phyloP scores from a whole-genome alignment of 2,888 invertebrate species.

The Stenodera caucasica region DNA sequence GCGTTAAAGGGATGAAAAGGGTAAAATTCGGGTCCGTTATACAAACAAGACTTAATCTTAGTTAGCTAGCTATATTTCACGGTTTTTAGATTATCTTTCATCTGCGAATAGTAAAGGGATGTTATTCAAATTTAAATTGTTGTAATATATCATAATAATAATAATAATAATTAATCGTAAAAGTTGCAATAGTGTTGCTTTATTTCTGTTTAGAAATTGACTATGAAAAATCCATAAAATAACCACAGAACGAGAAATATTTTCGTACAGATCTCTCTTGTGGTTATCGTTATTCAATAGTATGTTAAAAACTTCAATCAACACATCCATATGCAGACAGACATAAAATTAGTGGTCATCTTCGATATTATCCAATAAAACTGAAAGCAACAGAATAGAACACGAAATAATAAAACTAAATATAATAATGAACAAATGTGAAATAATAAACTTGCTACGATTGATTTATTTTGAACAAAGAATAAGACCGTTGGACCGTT shows the following conservation, averaged over 20 bases:
- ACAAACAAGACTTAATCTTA: conserved; percentile 37
- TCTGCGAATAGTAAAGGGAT: conserved; percentile 28
- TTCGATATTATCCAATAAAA: background rate
- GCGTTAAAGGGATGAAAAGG: conserved; percentile 28
- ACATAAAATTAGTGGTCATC: conserved; percentile 6
- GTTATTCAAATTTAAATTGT: conserved; percentile 16
- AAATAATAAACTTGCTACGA: conserved; percentile 35
- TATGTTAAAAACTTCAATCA: background rate
- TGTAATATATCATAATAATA: background rate
- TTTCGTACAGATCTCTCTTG: background rate
- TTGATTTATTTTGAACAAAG: conserved; percentile 38
- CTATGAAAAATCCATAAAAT: conserved; percentile 1
- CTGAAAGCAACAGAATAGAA: background rate
- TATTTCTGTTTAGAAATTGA: background rate
- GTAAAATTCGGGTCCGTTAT: conserved; percentile 32
- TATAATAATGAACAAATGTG: conserved; percentile 25
- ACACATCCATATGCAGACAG: background rate
- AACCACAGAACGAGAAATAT: background rate
- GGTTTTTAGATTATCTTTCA: conserved; percentile 39
- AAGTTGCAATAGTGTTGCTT: background rate
- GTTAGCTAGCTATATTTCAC: conserved; percentile 39
- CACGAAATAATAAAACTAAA: conserved; percentile 17
- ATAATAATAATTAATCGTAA: background rate
- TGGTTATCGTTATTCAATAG: background rate
- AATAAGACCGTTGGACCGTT: conserved; percentile 19